Percentiles rank a stretch among this genome's conserved stretches.
phyloP scores from a whole-genome alignment of 2,797 vertebrate species.

The Gallirallus australis region DNA sequence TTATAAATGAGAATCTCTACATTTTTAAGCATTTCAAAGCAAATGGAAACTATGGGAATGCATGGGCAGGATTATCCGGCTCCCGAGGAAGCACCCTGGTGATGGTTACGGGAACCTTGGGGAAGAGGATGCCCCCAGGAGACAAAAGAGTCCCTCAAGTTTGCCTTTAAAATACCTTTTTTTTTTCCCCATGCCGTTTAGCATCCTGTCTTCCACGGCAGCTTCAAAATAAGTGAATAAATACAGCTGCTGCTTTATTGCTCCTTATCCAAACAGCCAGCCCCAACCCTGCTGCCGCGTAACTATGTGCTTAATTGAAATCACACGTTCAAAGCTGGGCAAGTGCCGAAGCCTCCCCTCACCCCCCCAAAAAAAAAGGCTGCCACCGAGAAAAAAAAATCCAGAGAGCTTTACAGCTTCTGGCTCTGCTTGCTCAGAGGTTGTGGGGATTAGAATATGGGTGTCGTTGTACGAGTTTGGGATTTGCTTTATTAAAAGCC shows the following conservation, averaged over 20 bases:
- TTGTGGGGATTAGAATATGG: accelerated
- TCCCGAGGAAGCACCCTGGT: slow-evolving; percentile 16
- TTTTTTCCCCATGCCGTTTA: neutral
- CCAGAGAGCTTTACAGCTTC: neutral
- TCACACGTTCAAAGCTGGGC: slow-evolving; percentile 54
- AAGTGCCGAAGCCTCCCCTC: neutral
- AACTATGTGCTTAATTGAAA: slow-evolving; percentile 22
- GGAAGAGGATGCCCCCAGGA: neutral
- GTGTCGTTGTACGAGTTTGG: accelerated
- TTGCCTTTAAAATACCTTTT: slow-evolving; percentile 8
- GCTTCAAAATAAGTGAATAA: slow-evolving; percentile 59
- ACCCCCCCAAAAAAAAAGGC: neutral
- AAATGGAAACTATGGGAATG: neutral
- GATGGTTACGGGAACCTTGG: neutral
- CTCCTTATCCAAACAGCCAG: slow-evolving; percentile 58
- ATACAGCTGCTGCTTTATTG: slow-evolving; percentile 69
- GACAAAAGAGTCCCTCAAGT: slow-evolving; percentile 50
- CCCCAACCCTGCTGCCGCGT: neutral
- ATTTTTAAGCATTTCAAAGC: slow-evolving; percentile 17
- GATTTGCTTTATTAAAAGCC: neutral
- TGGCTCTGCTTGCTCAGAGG: neutral
- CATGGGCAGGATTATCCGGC: neutral
- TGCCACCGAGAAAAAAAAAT: neutral
- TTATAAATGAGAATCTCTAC: neutral
- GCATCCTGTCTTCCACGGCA: slow-evolving; percentile 53